Conservation (phyloP, 2,113 vertebrate genomes). For the Turdus rufiventris region DNA sequence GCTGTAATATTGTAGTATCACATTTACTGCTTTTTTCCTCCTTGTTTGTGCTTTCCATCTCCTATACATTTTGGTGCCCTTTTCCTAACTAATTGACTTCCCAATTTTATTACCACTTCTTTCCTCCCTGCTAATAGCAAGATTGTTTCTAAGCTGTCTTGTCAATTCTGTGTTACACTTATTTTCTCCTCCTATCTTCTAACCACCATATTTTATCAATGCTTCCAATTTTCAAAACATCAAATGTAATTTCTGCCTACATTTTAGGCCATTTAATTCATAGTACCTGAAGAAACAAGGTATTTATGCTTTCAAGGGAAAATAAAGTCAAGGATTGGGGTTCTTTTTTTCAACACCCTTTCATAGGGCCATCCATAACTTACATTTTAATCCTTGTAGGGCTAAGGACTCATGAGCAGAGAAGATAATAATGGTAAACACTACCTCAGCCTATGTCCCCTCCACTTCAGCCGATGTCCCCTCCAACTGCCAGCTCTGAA, state of each 20-base stretch:
- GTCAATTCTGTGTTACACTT: not conserved
- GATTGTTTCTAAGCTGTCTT: not conserved
- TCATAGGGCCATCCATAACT: not conserved
- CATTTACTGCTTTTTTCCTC: not conserved
- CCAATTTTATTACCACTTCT: constrained; percentile 4
- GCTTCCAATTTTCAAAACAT: not conserved
- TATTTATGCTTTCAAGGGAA: not conserved
- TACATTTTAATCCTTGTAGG: not conserved
- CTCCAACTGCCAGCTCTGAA: not conserved
- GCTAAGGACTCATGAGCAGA: not conserved
- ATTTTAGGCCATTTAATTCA: not conserved
- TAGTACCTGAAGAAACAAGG: not conserved
- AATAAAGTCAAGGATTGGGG: not conserved
- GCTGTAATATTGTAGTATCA: not conserved
- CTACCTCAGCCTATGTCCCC: not conserved
- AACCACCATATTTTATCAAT: not conserved
- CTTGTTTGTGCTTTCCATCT: not conserved
- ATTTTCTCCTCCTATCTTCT: not conserved
- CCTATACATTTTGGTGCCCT: not conserved
- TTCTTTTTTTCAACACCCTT: not conserved
- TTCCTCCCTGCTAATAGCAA: not conserved
- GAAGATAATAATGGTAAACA: not conserved
- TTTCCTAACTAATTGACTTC: not conserved
- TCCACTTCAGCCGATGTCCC: not conserved
- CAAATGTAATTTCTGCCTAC: not conserved